Evolutionary conservation across 2,113 vertebrate species (phyloP), one percentile per base, ranked within the genome.

Genomic region (Hippoglossus stenolepis): DNA sequence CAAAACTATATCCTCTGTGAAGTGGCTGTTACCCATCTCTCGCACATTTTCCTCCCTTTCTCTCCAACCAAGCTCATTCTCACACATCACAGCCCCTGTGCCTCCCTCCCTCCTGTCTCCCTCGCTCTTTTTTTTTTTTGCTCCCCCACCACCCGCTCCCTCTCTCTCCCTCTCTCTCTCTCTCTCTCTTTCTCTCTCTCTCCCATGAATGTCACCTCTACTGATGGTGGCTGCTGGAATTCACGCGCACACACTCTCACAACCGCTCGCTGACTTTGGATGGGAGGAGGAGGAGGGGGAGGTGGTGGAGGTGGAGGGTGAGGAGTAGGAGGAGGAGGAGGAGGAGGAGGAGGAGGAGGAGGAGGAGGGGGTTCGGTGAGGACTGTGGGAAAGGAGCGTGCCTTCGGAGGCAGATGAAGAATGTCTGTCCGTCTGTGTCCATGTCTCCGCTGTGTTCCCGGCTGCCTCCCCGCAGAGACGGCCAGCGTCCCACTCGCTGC

Each of bases 201-300:
- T 31, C 88, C 92, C 89, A 94, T 94, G 94, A 95, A 95, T 95
- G 94, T 95, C 94, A 95, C 94, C 94, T 94, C 93, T 95, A 92
- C 91, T 93, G 93, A 93, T 92, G 93, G 92, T 91, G 90, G 92
- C 92, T 91, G 91, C 91, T 92, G 93, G 90, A 93, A 93, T 93
- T 83, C 91, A 88, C 87, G 67, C 89, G 83, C 87, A 89, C 83
- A 82, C 78, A 87, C 90, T 85, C 91, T 84, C 89, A 84, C 84
- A 88, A 85, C 85, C 87, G 81, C 90, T 90, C 73, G 80, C 90
- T 91, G 91, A 92, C 93, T 93, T 92, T 92, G 87, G 89, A 91
- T 89, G 87, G 91, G 87, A 84, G 86, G 91, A 77, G 83, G 75
- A 26, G 56, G 81, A 62, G 65, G 83, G 56, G 75, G 77, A 70